Base-by-base conservation (phyloP, 35 echinoderm and acorn worm genomes). In the Stichopus chloronotus region DNA sequence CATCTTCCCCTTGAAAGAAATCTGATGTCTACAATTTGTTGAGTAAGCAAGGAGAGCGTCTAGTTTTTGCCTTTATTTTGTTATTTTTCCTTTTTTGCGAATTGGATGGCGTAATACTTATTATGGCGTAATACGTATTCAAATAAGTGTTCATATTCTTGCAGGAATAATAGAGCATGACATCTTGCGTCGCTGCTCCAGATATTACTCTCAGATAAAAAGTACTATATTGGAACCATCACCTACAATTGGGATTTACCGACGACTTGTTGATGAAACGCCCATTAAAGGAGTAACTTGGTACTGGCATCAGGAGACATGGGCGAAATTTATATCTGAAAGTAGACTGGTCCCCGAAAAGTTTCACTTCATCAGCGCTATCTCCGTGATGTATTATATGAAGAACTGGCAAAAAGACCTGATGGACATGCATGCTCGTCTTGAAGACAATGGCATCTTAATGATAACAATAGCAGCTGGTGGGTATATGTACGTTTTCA, bases 331-430 rank as follows among this genome's bases (percentile, higher is more conserved):
- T 57, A 55, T 4, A 12, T 19, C 17, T 56, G 17, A 6, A 53
- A 13, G 11, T 13, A 5, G 0, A 16, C 12, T 17, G 20, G 20
- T 4, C 16, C 12, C 52, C 4, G 80, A 83, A 30, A 83, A 83
- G 25, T 83, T 83, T 55, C 80, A 83, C 55, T 56, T 83, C 52
- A 83, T 83, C 52, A 83, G 52, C 19, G 80, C 80, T 53, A 12
- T 83, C 11, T 53, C 80, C 13, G 80, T 83, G 11, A 55, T 83
- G 10, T 83, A 83, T 83, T 83, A 83, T 19, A 83, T 83, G 80
- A 16, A 83, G 16, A 16, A 83, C 16, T 83, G 80, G 80, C 5
- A 57, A 13, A 19, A 2, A 83, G 80, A 83, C 9, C 43, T 83
- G 12, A 55, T 83, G 80, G 55, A 83, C 16, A 83, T 83, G 52